A percentile compares a stretch with the other conserved stretches of the same genome.
Conservation (phyloP, 2,888 invertebrate species). For the Pristionchus entomophagus region DNA sequence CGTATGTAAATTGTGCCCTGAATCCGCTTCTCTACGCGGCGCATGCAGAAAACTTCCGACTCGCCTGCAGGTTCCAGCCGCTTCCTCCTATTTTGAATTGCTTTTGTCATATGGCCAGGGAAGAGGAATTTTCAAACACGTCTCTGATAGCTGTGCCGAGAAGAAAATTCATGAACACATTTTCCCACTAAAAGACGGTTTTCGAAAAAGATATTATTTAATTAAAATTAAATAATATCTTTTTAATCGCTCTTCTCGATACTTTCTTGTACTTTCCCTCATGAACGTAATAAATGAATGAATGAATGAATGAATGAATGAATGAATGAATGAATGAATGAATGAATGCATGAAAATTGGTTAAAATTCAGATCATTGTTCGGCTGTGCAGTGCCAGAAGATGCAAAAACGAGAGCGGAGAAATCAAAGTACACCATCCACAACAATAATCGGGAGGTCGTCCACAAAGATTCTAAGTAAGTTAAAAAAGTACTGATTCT, state of each 20-base stretch:
- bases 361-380: constrained; percentile 31
- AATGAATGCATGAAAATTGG: too few relatives aligned
- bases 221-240: neutral
- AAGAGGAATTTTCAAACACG: neutral
- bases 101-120: too few relatives aligned
- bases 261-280: too few relatives aligned
- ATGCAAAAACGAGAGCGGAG: neutral
- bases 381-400: constrained; percentile 15
- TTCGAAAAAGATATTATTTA: neutral
- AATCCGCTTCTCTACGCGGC: constrained; percentile 74
- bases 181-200: too few relatives aligned
- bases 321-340: too few relatives aligned
- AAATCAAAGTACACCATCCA: neutral
- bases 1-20: constrained; percentile 75
- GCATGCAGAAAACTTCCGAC: constrained; percentile 73
- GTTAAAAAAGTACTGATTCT: too few relatives aligned
- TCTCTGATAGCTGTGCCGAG: neutral
- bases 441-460: neutral
- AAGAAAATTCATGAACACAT: too few relatives aligned
- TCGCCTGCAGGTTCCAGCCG: constrained; percentile 65
- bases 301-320: too few relatives aligned
- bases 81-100: neutral
- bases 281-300: too few relatives aligned
- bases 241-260: too few relatives aligned
- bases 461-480: constrained; percentile 5